These are phyloP conservation scores for Cotesia typhae DNA, from an alignment of 1,140 invertebrate species.

Conservation along the genomic window DNA sequence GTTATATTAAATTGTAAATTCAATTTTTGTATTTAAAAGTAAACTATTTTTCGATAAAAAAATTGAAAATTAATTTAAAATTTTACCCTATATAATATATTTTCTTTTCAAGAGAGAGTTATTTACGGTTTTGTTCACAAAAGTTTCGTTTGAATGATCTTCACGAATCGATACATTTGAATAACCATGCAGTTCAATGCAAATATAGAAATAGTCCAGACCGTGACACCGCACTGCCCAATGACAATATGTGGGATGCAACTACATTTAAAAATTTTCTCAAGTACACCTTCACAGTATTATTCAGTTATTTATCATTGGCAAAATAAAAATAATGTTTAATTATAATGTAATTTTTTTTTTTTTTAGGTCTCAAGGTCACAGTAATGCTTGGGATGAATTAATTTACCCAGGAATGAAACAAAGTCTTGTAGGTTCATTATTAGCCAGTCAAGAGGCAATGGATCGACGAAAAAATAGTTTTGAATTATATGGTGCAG, in stretches of 20 bases:
- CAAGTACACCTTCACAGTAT: conserved; percentile 46
- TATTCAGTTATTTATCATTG: conserved; percentile 3
- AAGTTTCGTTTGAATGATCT: conserved; percentile 89
- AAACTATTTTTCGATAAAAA: too few relatives aligned
- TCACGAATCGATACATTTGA: conserved; percentile 92
- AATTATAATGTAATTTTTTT: conserved; percentile 4
- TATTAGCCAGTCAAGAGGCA: conserved; percentile 85
- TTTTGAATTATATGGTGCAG: conserved; percentile 93
- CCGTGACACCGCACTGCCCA: conserved; percentile 76
- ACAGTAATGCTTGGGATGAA: conserved; percentile 79
- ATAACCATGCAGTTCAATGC: conserved; percentile 93
- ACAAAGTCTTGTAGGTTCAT: conserved; percentile 84
- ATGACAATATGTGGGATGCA: conserved; percentile 73
- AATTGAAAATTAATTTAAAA: too few relatives aligned
- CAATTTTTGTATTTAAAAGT: too few relatives aligned
- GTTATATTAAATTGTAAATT: too few relatives aligned
- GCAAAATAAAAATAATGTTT: neutral
- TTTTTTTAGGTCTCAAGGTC: conserved; percentile 67
- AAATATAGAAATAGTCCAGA: conserved; percentile 84
- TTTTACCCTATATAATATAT: neutral
- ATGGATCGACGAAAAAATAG: conserved; percentile 88
- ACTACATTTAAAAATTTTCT: conserved; percentile 61
- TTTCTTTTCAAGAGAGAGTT: conserved; percentile 76
- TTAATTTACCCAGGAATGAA: conserved; percentile 91
- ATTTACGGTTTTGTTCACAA: conserved; percentile 92